Evolutionary conservation across 2,888 invertebrate species (phyloP).

Genomic region (Nemurella pictetii): DNA sequence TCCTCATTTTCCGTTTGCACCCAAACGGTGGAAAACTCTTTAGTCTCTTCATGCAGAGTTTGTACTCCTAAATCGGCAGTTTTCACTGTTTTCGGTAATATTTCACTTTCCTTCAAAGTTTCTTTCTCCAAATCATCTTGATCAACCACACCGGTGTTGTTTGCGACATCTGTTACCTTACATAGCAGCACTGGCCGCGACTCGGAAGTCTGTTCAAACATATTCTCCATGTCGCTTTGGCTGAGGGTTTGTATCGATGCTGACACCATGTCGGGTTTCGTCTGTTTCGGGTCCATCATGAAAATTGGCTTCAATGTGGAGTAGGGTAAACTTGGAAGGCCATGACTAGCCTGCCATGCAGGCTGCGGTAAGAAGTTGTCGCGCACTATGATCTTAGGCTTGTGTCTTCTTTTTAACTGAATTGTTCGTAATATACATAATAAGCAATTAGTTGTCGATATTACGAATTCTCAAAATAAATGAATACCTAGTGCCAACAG

Average conservation of each 20-base stretch:
- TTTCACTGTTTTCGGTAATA: background rate
- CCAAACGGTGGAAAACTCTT: background rate
- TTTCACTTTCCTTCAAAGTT: background rate
- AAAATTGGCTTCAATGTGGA: conserved; percentile 14
- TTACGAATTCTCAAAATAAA: too few species aligned
- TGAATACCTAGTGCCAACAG: too few species aligned
- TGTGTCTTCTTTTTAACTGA: conserved; percentile 31
- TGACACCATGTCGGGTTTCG: conserved; percentile 26
- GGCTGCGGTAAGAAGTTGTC: conserved; percentile 1
- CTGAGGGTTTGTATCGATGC: conserved; percentile 39
- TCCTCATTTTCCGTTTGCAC: background rate
- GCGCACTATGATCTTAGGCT: conserved; percentile 28
- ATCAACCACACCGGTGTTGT: background rate
- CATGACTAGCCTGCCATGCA: conserved; percentile 18
- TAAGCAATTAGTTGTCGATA: background rate
- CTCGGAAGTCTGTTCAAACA: background rate
- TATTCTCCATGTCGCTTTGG: conserved; percentile 32
- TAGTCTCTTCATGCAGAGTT: background rate
- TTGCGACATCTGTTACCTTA: background rate
- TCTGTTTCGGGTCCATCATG: background rate
- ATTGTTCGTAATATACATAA: background rate
- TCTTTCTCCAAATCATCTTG: background rate
- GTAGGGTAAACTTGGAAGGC: conserved; percentile 7
- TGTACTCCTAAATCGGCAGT: background rate
- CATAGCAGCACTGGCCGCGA: background rate